Percentiles rank a stretch among this genome's conserved stretches.
phyloP scores from a whole-genome alignment of 1,140 invertebrate genomes.

The Armadillidium nasatum region DNA sequence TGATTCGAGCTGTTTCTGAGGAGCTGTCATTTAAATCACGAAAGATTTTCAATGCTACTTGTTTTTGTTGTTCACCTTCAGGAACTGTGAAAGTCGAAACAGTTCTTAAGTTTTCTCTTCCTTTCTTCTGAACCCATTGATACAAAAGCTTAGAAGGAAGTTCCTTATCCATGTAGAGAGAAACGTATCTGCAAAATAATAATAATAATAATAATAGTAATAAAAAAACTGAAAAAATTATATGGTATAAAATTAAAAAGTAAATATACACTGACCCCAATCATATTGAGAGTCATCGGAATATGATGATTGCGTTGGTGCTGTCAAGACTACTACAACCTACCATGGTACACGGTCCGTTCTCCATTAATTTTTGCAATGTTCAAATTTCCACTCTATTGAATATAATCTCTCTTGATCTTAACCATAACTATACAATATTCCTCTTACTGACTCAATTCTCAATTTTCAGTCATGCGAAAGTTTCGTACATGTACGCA shows the following conservation, averaged over 20 bases:
- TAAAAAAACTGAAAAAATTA: too few relatives aligned
- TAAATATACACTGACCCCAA: not conserved
- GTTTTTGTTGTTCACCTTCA: constrained; percentile 27
- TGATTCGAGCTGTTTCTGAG: constrained; percentile 16
- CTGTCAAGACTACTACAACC: too few relatives aligned
- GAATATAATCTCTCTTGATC: too few relatives aligned
- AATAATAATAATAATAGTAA: too few relatives aligned
- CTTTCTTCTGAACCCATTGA: constrained; percentile 29
- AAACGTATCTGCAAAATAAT: constrained; percentile 24
- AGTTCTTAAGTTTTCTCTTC: not conserved
- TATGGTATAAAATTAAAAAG: not conserved
- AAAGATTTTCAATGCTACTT: constrained; percentile 20
- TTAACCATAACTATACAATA: too few relatives aligned
- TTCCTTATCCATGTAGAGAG: constrained; percentile 21
- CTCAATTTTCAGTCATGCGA: too few relatives aligned
- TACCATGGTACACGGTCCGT: too few relatives aligned
- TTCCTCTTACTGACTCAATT: too few relatives aligned
- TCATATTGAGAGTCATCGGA: not conserved
- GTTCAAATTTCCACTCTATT: too few relatives aligned
- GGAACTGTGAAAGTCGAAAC: constrained; percentile 17
- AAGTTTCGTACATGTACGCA: too few relatives aligned
- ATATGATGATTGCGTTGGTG: too few relatives aligned
- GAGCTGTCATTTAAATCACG: constrained; percentile 8
- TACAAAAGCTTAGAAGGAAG: constrained; percentile 29
- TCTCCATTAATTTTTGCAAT: too few relatives aligned